Evolutionary conservation across 2,888 invertebrate genomes (phyloP).

Genomic region (Parnassius apollo): DNA sequence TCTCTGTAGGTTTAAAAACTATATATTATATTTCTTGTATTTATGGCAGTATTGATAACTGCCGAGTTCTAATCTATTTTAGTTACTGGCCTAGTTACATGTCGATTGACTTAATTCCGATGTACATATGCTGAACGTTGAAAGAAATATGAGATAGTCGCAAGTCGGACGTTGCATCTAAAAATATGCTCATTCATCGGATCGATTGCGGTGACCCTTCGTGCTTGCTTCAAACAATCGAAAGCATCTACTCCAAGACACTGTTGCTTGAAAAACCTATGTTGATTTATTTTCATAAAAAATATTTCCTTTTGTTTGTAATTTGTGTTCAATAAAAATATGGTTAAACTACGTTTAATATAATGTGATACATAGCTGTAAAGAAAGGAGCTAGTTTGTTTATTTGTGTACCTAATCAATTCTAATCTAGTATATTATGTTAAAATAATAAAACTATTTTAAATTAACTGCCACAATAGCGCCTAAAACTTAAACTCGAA

Average conservation of each 20-base stretch:
- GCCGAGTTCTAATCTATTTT: slow-evolving; percentile 4
- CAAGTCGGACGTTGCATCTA: slow-evolving; percentile 58
- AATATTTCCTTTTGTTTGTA: too few relatives aligned
- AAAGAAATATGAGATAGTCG: slow-evolving; percentile 64
- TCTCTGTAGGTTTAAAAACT: neutral
- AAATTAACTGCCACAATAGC: neutral
- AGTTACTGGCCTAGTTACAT: slow-evolving; percentile 36
- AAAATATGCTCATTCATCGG: slow-evolving; percentile 63
- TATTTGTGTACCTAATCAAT: too few relatives aligned
- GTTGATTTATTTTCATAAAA: too few relatives aligned
- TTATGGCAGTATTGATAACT: too few relatives aligned
- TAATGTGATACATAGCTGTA: too few relatives aligned
- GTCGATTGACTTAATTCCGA: slow-evolving; percentile 45
- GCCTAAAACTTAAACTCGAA: slow-evolving; percentile 4
- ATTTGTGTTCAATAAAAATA: too few relatives aligned
- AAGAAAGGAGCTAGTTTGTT: too few relatives aligned
- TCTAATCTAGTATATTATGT: too few relatives aligned
- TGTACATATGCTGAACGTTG: slow-evolving; percentile 42
- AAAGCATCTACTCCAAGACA: slow-evolving; percentile 29
- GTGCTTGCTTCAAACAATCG: slow-evolving; percentile 35
- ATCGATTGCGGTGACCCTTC: slow-evolving; percentile 64
- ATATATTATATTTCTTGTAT: too few relatives aligned
- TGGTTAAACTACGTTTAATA: too few relatives aligned
- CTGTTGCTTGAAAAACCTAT: too few relatives aligned
- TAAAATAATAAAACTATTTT: slow-evolving; percentile 15